Conservation (phyloP, 2,888 invertebrate genomes). For the Oscheius sp. region DNA sequence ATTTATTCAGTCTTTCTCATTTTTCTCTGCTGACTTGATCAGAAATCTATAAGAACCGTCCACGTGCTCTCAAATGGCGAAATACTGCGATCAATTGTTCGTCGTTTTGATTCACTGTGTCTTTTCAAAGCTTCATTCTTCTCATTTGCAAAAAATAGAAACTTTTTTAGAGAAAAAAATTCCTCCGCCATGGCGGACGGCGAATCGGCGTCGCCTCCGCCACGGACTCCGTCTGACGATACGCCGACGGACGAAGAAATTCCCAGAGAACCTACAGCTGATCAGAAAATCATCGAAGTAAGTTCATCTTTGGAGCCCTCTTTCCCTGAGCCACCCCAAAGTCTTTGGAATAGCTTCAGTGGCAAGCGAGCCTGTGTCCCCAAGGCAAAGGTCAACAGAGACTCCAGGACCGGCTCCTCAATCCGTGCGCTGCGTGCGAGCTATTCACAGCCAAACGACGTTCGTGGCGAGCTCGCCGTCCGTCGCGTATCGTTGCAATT, state of each 20-base stretch:
- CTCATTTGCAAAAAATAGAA: background rate
- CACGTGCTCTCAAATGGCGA: too few relatives aligned
- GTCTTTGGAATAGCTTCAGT: too few relatives aligned
- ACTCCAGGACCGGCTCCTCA: background rate
- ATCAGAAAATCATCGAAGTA: slow-evolving; percentile 21
- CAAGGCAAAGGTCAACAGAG: background rate
- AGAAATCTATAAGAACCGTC: too few relatives aligned
- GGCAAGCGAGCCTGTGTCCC: background rate
- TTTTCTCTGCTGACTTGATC: too few relatives aligned
- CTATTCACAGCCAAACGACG: slow-evolving; percentile 16
- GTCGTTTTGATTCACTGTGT: too few relatives aligned
- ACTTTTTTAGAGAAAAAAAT: background rate
- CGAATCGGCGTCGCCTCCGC: slow-evolving; percentile 11
- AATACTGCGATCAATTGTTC: too few relatives aligned
- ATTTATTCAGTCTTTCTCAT: too few relatives aligned
- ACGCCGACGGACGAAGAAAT: slow-evolving; percentile 29
- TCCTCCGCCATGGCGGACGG: slow-evolving; percentile 11
- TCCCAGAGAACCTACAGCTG: background rate
- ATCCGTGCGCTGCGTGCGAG: slow-evolving; percentile 21
- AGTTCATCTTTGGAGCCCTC: background rate
- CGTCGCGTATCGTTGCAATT: slow-evolving; percentile 34
- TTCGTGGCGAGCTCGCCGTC: slow-evolving; percentile 3
- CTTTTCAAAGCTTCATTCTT: too few relatives aligned
- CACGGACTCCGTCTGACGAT: slow-evolving; percentile 3
- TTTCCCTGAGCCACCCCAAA: background rate